Percentiles rank a stretch among this genome's conserved stretches.
Evolutionary conservation across 2,113 vertebrate genomes (phyloP).

Genomic region (Elanoides forficatus): DNA sequence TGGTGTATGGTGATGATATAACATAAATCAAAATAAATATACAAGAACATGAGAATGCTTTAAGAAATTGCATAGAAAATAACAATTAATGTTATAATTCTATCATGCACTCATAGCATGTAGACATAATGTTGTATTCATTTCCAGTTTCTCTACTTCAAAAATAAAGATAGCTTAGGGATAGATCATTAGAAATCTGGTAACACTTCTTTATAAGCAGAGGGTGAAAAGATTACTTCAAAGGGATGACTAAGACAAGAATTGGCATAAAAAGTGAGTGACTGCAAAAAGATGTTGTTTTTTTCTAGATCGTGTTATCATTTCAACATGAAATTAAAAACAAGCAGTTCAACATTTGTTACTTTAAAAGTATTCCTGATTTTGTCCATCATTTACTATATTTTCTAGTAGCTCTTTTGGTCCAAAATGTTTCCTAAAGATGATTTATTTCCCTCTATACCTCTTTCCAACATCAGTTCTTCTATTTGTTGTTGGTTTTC

Average conservation of each 20-base stretch:
- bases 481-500: not conserved
- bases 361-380: not conserved
- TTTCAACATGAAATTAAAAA: not conserved
- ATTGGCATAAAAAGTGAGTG: not conserved
- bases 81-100: not conserved
- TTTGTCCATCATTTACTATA: not conserved
- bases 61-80: not conserved
- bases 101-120: accelerated
- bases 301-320: not conserved
- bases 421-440: not conserved
- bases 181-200: not conserved
- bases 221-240: not conserved
- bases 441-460: not conserved
- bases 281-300: not conserved
- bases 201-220: not conserved
- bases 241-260: not conserved
- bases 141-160: not conserved
- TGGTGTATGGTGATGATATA: not conserved
- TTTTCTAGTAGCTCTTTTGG: not conserved
- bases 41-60: not conserved
- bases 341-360: not conserved
- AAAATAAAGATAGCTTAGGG: not conserved
- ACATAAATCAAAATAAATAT: not conserved
- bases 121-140: not conserved
- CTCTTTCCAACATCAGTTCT: not conserved